A percentile compares a stretch with the other conserved stretches of the same genome.
Conservation (phyloP, 2,797 vertebrate species). For the Sylvilagus floridanus region DNA sequence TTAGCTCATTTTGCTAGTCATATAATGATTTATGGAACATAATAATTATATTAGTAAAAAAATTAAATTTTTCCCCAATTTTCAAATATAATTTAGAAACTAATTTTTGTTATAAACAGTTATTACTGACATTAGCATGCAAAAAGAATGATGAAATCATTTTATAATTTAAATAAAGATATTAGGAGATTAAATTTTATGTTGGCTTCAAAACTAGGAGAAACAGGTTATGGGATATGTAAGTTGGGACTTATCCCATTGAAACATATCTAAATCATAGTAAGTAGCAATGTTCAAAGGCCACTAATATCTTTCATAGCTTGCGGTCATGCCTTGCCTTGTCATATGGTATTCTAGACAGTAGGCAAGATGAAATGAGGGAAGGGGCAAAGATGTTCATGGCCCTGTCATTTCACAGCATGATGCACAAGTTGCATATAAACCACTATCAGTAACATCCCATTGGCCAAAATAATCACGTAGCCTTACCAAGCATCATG, state of each 20-base stretch:
- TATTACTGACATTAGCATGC: neutral
- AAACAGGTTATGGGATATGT: neutral
- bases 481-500: neutral
- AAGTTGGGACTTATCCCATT: neutral
- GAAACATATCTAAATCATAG: neutral
- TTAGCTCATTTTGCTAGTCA: neutral
- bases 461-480: neutral
- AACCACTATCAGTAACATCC: neutral
- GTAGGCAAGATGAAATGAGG: neutral
- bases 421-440: neutral
- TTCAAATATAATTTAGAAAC: neutral
- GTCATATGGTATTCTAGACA: neutral
- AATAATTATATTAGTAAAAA: neutral
- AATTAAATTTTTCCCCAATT: neutral
- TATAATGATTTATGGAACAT: neutral
- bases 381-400: no score
- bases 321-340: neutral
- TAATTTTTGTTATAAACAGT: neutral
- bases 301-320: neutral
- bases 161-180: neutral
- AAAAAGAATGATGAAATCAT: neutral
- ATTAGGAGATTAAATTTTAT: neutral
- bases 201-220: neutral
- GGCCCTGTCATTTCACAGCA: neutral
- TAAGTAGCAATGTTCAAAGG: neutral